These are phyloP conservation scores for Eueremaeus valkanovi DNA, from an alignment of 2,888 invertebrate genomes.

Conservation along the genomic window DNA sequence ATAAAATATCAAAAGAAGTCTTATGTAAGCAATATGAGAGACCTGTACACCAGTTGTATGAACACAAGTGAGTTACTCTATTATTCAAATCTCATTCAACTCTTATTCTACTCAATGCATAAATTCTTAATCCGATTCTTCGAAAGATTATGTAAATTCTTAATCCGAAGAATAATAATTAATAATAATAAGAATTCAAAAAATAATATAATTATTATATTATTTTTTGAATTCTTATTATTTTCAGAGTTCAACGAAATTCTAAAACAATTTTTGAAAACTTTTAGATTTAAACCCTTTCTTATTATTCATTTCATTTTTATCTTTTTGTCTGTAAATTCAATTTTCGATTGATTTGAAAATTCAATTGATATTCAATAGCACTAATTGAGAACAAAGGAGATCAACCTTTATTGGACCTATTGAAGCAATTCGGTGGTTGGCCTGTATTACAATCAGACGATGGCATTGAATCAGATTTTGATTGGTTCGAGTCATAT, in stretches of 20 bases:
- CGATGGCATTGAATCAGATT: slow-evolving; percentile 26
- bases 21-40: slow-evolving; percentile 50
- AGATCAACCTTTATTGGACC: slow-evolving; percentile 25
- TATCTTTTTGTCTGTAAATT: neutral
- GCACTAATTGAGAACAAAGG: slow-evolving; percentile 29
- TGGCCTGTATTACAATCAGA: slow-evolving; percentile 37
- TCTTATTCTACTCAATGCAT: too few relatives aligned
- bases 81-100: neutral
- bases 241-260: too few relatives aligned
- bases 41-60: slow-evolving; percentile 52
- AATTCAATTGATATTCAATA: neutral
- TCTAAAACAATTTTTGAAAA: too few relatives aligned
- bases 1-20: slow-evolving; percentile 47
- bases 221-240: too few relatives aligned
- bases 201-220: too few relatives aligned
- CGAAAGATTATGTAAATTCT: too few relatives aligned
- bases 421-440: slow-evolving; percentile 32
- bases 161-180: too few relatives aligned
- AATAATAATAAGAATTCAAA: too few relatives aligned
- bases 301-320: neutral
- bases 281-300: too few relatives aligned
- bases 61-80: slow-evolving; percentile 49
- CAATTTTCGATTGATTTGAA: neutral
- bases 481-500: slow-evolving; percentile 35
- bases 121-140: too few relatives aligned